These are phyloP conservation scores for Penaeus indicus DNA, from an alignment of 1,140 invertebrate species.

Conservation along the genomic window DNA sequence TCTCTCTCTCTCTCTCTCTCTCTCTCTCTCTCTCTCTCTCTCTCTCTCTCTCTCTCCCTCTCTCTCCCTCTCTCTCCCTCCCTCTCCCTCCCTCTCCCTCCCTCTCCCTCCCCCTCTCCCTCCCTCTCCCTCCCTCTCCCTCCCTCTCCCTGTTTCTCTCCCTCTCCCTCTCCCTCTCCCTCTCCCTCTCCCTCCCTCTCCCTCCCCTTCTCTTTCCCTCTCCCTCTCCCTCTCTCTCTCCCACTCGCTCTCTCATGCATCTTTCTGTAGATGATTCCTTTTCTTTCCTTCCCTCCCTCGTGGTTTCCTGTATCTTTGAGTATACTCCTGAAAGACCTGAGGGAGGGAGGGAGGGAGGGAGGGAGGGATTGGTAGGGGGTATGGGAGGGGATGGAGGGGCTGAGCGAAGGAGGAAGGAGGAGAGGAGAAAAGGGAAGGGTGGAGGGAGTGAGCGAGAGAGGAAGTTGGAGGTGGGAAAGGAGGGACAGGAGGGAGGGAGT, in stretches of 20 bases:
- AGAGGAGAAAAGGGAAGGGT: not conserved
- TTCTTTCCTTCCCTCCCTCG: not conserved
- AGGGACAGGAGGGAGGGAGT: not conserved
- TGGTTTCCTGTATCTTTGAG: not conserved
- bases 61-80: not conserved
- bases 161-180: not conserved
- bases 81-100: not conserved
- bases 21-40: slow-evolving; percentile 4
- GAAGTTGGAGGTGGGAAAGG: too few relatives aligned
- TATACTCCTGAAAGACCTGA: not conserved
- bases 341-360: not conserved
- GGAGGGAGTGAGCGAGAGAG: not conserved
- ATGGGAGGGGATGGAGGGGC: too few relatives aligned
- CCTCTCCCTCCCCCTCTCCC: not conserved
- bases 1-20: not conserved
- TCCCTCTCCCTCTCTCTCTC: not conserved
- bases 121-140: not conserved
- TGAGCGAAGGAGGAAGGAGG: not conserved
- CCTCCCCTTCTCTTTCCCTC: not conserved
- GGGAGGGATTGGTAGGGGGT: too few relatives aligned
- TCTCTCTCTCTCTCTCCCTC: not conserved
- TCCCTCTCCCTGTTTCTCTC: not conserved
- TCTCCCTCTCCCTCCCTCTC: not conserved
- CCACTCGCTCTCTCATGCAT: not conserved
- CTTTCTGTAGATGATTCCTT: not conserved